phyloP scores from a whole-genome alignment of 2,888 invertebrate genomes.

The Alsophila aescularia region DNA sequence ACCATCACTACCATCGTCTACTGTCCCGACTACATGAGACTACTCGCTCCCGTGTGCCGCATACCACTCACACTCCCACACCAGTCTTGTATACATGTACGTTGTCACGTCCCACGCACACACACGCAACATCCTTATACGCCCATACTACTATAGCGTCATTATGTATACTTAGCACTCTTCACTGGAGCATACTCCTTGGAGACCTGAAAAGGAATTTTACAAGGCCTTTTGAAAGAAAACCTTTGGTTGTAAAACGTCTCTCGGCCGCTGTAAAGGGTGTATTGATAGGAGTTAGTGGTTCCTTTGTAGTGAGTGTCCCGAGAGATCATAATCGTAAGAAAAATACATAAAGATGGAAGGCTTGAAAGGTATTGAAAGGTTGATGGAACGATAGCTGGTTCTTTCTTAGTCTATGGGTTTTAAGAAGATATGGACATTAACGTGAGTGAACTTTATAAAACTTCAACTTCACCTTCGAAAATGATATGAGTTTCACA shows the following conservation, averaged over 20 bases:
- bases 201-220: constrained; percentile 74
- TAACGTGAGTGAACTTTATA: not conserved
- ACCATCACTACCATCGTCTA: constrained; percentile 48
- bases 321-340: constrained; percentile 58
- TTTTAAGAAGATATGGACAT: not conserved
- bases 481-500: too few relatives aligned
- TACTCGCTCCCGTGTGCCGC: constrained; percentile 53
- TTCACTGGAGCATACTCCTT: constrained; percentile 65
- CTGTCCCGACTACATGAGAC: constrained; percentile 51
- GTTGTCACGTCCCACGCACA: constrained; percentile 65
- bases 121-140: constrained; percentile 49
- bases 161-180: constrained; percentile 55
- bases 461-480: too few relatives aligned
- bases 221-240: constrained; percentile 66
- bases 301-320: constrained; percentile 66
- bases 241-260: constrained; percentile 58
- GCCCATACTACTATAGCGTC: constrained; percentile 61
- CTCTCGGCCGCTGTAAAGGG: constrained; percentile 44
- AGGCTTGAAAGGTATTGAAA: constrained; percentile 21
- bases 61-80: constrained; percentile 61
- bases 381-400: constrained; percentile 1
- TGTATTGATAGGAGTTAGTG: constrained; percentile 59
- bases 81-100: constrained; percentile 36
- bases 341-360: constrained; percentile 33
- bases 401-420: not conserved